A percentile compares a stretch with the other conserved stretches of the same genome.
These are phyloP conservation scores for Myodes glareolus DNA, from an alignment of 2,113 vertebrate species.

Conservation along the genomic window DNA sequence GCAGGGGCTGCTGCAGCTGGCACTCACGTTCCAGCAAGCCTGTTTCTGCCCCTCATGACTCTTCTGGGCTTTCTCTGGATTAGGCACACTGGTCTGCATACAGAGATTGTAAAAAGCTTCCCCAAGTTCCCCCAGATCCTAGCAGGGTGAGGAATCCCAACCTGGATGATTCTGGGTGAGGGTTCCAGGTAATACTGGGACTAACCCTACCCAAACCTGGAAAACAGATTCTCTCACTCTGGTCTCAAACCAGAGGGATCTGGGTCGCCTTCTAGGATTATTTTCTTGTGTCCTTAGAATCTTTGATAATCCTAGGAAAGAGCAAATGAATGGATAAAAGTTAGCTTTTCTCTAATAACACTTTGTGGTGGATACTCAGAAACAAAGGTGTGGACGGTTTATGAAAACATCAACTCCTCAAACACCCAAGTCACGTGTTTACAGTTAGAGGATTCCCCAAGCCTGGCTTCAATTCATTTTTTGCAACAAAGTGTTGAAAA, in stretches of 20 bases:
- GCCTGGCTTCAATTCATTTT: neutral
- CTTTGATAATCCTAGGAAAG: neutral
- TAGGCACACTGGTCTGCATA: neutral
- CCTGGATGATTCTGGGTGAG: too few species aligned
- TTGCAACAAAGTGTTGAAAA: neutral
- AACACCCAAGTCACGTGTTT: slow-evolving; percentile 45
- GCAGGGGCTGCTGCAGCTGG: neutral
- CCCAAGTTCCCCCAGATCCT: neutral
- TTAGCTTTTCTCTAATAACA: neutral
- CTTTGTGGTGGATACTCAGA: neutral
- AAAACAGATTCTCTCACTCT: too few species aligned
- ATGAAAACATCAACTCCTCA: neutral
- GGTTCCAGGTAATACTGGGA: too few species aligned
- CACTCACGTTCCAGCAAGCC: neutral
- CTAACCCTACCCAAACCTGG: too few species aligned
- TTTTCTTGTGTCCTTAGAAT: too few species aligned
- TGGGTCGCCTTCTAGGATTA: too few species aligned
- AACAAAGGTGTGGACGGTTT: slow-evolving; percentile 10
- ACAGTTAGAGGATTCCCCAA: neutral
- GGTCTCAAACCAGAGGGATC: too few species aligned
- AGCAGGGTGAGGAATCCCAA: neutral
- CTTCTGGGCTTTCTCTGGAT: neutral
- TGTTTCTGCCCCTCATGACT: neutral
- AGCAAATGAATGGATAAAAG: neutral
- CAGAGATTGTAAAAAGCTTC: neutral